phyloP scores from a whole-genome alignment of 2,888 invertebrate species.

The Ichneumoninae sp. region DNA sequence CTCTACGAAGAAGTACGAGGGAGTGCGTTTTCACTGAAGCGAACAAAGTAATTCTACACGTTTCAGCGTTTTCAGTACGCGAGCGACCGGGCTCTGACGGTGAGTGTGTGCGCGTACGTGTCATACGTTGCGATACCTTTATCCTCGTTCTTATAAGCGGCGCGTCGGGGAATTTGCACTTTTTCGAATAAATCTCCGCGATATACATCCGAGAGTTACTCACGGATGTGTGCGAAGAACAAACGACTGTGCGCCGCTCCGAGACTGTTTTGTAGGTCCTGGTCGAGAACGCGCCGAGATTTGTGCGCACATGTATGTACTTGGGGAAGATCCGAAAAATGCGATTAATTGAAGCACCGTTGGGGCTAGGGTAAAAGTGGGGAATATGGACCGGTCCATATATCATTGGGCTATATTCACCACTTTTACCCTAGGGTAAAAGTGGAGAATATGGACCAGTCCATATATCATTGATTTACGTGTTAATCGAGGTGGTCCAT shows the following conservation, averaged over 20 bases:
- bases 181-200: conserved; percentile 8
- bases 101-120: conserved; percentile 15
- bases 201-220: not conserved
- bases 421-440: too few species aligned
- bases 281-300: too few species aligned
- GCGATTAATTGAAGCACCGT: too few species aligned
- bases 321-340: too few species aligned
- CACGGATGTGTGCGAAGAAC: not conserved
- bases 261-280: not conserved
- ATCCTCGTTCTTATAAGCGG: not conserved
- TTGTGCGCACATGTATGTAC: too few species aligned
- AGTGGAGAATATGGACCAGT: too few species aligned
- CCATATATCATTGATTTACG: too few species aligned
- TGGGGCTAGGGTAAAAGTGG: too few species aligned
- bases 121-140: conserved; percentile 17
- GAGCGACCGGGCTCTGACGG: not conserved
- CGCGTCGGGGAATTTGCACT: conserved; percentile 1
- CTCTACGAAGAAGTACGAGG: conserved; percentile 8
- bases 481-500: too few species aligned
- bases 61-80: conserved; percentile 45
- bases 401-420: too few species aligned
- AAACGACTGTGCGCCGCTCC: not conserved
- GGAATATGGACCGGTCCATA: too few species aligned
- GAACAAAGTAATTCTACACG: conserved; percentile 63
- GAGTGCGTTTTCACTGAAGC: conserved; percentile 59